A percentile compares a stretch with the other conserved stretches of the same genome.
Conservation (phyloP, 2,888 invertebrate genomes). For the Lumbricus terrestris region DNA sequence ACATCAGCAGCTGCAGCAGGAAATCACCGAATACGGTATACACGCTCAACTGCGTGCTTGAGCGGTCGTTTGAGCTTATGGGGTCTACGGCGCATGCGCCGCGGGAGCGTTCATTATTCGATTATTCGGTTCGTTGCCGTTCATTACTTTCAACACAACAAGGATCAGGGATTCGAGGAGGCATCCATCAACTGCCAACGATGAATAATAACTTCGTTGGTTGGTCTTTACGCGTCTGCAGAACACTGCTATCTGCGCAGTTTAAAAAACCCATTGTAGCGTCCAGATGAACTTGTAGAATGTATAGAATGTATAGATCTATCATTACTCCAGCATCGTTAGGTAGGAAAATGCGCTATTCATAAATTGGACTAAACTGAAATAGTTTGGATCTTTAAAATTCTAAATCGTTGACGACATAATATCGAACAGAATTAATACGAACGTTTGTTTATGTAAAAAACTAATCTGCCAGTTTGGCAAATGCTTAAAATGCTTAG, state of each 20-base stretch:
- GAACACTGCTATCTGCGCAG: too few species aligned
- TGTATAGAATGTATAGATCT: too few species aligned
- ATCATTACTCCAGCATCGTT: too few species aligned
- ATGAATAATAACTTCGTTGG: neutral
- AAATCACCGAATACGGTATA: too few species aligned
- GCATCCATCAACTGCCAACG: neutral
- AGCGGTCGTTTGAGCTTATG: neutral
- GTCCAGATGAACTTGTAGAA: too few species aligned
- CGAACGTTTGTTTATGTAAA: neutral
- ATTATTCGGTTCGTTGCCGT: neutral
- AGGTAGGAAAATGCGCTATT: neutral
- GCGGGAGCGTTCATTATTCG: conserved; percentile 5
- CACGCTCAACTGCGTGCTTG: neutral
- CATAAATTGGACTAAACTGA: neutral
- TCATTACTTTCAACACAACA: neutral
- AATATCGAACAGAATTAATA: neutral
- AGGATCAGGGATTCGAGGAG: neutral
- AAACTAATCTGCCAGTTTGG: neutral
- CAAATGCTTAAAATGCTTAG: neutral
- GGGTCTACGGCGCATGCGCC: neutral
- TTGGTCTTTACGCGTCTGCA: neutral
- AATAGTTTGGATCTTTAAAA: neutral
- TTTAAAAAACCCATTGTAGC: too few species aligned
- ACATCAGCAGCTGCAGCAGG: too few species aligned
- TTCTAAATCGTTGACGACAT: neutral